Evolutionary conservation across 2,113 vertebrate species (phyloP).

Genomic region (Onychostruthus taczanowskii): DNA sequence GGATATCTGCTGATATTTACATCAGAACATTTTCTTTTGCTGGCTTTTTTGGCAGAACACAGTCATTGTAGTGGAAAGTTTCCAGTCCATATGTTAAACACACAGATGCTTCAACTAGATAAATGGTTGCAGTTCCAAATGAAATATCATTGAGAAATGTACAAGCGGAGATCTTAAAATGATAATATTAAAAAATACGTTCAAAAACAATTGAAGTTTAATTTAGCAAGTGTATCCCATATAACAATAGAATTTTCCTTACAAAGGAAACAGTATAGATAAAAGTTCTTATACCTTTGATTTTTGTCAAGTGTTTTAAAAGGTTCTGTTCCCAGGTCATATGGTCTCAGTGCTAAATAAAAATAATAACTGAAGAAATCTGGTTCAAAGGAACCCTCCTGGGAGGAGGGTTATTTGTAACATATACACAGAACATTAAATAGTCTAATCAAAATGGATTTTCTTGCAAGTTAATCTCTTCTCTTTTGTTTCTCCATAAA

Average conservation of each 20-base stretch:
- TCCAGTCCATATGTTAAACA: constrained; percentile 49
- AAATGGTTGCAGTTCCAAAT: constrained; percentile 25
- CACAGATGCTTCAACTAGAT: constrained; percentile 1
- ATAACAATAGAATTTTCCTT: neutral
- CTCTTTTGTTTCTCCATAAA: constrained; percentile 63
- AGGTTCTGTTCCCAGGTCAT: constrained; percentile 7
- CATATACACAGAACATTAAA: constrained; percentile 17
- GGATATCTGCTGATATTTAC: constrained; percentile 14
- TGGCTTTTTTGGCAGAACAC: constrained; percentile 41
- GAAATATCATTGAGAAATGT: neutral
- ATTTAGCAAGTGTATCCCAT: neutral
- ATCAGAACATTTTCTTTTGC: constrained; percentile 16
- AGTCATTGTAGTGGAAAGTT: constrained; percentile 22
- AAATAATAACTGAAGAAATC: constrained; percentile 58
- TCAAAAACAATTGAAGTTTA: neutral
- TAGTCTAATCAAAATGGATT: constrained; percentile 67
- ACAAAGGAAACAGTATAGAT: neutral
- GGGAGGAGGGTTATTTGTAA: constrained; percentile 52
- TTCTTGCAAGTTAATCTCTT: constrained; percentile 65
- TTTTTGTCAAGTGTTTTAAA: neutral
- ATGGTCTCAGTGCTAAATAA: constrained; percentile 27
- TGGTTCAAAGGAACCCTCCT: constrained; percentile 7
- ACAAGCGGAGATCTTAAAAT: neutral
- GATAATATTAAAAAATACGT: neutral
- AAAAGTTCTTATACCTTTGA: neutral